Base-by-base conservation (phyloP, 2,797 vertebrate species). In the Menidia menidia region DNA sequence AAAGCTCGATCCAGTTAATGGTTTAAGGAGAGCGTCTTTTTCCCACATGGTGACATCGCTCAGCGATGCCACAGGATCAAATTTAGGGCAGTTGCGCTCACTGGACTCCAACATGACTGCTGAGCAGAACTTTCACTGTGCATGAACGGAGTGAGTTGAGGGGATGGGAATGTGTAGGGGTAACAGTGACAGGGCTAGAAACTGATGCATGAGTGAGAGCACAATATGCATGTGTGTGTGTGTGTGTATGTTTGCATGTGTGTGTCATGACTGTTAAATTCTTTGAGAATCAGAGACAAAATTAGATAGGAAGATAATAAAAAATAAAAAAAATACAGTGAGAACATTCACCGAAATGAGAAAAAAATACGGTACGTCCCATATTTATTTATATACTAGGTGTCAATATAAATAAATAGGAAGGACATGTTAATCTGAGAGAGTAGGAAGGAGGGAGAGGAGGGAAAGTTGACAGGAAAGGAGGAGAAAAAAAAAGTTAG, bases 31-130 rank as follows among this genome's bases (percentile, higher is more conserved):
- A 81, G 73, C 81, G 65, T 70, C 66, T 67, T 25, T 25, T 61
- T 68, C 25, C 68, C 63, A 60, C 42, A 70, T 48, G 73, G 73
- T 62, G 85, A 76, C 83, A 84, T 54, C 73, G 58, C 60, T 80
- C 64, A 64, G 55, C 43, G 73, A 86, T 77, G 84, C 66, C 84
- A 73, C 71, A 77, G 88, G 87, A 84, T 86, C 91, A 91, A 91
- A 92, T 90, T 92, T 92, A 93, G 91, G 93, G 93, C 94, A 94
- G 93, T 92, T 92, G 82, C 87, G 81, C 81, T 91, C 77, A 84
- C 84, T 90, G 94, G 94, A 94, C 94, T 94, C 94, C 93, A 91
- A 89, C 70, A 74, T 84, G 84, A 82, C 45, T 18, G 83, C 83
- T 75, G 79, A 83, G 81, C 53, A 78, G 68, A 77, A 68, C 67